phyloP scores from a whole-genome alignment of 2,113 vertebrate species.

The Phylloscopus trochiloides region DNA sequence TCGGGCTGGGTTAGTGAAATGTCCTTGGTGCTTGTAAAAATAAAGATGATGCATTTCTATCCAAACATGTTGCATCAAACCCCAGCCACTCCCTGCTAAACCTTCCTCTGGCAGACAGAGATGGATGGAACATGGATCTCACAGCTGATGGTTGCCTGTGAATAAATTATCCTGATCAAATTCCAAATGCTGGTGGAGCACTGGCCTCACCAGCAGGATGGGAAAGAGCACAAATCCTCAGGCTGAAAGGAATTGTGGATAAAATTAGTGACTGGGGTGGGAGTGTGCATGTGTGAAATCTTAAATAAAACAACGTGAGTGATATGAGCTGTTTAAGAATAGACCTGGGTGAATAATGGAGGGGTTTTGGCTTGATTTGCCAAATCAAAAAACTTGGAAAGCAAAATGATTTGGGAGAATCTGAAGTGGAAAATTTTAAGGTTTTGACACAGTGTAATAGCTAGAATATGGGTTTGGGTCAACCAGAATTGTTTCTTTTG shows the following conservation, averaged over 20 bases:
- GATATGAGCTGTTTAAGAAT: neutral
- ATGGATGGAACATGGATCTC: neutral
- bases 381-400: neutral
- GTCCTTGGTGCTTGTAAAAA: neutral
- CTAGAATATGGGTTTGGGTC: neutral
- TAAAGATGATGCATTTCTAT: neutral
- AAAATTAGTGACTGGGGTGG: conserved; percentile 22
- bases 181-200: neutral
- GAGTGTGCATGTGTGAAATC: conserved; percentile 9
- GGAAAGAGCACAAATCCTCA: neutral
- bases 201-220: neutral
- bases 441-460: neutral
- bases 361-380: neutral
- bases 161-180: neutral
- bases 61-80: neutral
- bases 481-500: neutral
- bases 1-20: neutral
- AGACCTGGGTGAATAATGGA: neutral
- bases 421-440: neutral
- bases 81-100: neutral
- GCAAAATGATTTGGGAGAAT: neutral
- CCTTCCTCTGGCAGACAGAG: neutral
- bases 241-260: conserved; percentile 2
- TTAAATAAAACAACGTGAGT: neutral
- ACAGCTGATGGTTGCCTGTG: neutral